Evolutionary conservation across 2,113 vertebrate genomes (phyloP).

Genomic region (Channa argus): DNA sequence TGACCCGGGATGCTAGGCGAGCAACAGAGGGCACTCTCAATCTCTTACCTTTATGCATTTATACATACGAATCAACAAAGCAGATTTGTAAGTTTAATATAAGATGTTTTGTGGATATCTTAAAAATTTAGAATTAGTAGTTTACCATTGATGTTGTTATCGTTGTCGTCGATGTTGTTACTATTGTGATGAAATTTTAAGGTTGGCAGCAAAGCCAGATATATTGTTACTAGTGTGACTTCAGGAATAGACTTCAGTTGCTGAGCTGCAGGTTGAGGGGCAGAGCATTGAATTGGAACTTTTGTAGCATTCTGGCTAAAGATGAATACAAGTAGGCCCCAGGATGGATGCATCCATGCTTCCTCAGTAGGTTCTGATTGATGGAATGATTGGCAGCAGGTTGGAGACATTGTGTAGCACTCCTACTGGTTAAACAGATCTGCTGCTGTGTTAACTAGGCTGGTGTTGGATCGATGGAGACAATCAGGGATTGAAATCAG

Average conservation of each 20-base stretch:
- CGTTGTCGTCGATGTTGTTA: constrained; percentile 79
- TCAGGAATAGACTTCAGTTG: constrained; percentile 66
- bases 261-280: constrained; percentile 55
- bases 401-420: constrained; percentile 46
- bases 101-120: constrained; percentile 84
- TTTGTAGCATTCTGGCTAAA: constrained; percentile 67
- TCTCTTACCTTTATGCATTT: constrained; percentile 86
- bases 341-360: constrained; percentile 39
- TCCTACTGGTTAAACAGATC: constrained; percentile 23
- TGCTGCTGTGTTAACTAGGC: constrained; percentile 4
- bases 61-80: constrained; percentile 84
- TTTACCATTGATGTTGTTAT: constrained; percentile 73
- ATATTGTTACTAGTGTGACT: constrained; percentile 63
- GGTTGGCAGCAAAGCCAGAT: constrained; percentile 70
- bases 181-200: constrained; percentile 78
- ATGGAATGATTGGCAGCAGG: constrained; percentile 1
- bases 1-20: constrained; percentile 81
- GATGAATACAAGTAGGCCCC: constrained; percentile 36
- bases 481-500: constrained; percentile 70
- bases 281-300: constrained; percentile 46
- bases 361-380: constrained; percentile 40
- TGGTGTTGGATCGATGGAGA: constrained; percentile 55
- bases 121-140: constrained; percentile 79
- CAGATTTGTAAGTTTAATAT: constrained; percentile 89
- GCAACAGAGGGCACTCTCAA: constrained; percentile 80